Evolutionary conservation across 35 echinoderm and acorn worm genomes (phyloP), one percentile per base, ranked within the genome.

Genomic region (Ptychodera flava): DNA sequence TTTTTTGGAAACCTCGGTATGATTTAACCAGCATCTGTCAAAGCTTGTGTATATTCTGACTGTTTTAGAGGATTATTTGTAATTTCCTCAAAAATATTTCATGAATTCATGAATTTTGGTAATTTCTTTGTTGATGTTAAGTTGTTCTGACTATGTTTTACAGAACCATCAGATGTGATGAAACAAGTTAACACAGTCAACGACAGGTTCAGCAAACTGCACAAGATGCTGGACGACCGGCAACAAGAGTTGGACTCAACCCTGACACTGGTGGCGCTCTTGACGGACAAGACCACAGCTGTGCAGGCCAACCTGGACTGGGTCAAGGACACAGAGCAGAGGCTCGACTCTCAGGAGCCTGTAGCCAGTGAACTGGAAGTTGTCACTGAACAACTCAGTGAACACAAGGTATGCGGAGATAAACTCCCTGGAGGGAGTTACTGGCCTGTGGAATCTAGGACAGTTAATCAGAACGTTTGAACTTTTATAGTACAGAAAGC

Each of bases 111-210:
- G n/a, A n/a, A n/a, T n/a, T n/a, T n/a, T n/a, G n/a, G n/a, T n/a
- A n/a, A n/a, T n/a, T n/a, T n/a, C n/a, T n/a, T n/a, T n/a, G n/a
- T n/a, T n/a, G n/a, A n/a, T n/a, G n/a, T n/a, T n/a, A n/a, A n/a
- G n/a, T n/a, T n/a, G n/a, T n/a, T n/a, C n/a, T n/a, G n/a, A n/a
- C n/a, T n/a, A n/a, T n/a, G n/a, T n/a, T 64, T 22, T 22, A 37
- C 92, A 98, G 95, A 98, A 76, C 90, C 93, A 90, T 87, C 92
- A 37, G 95, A 98, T 30, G 94, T 94, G 78, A 92, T 92, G 77
- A 83, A 90, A 33, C 95, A 98, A 84, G 80, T 98, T 29, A 38
- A 75, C 36, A 92, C 92, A 76, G 91, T 94, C 84, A 98, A 98
- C 90, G 82, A 87, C 32, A 90, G 95, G 35, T 98, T 92, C 85